Evolutionary conservation across 2,888 invertebrate genomes (phyloP).

Genomic region (Pachliopta kotzebuea): DNA sequence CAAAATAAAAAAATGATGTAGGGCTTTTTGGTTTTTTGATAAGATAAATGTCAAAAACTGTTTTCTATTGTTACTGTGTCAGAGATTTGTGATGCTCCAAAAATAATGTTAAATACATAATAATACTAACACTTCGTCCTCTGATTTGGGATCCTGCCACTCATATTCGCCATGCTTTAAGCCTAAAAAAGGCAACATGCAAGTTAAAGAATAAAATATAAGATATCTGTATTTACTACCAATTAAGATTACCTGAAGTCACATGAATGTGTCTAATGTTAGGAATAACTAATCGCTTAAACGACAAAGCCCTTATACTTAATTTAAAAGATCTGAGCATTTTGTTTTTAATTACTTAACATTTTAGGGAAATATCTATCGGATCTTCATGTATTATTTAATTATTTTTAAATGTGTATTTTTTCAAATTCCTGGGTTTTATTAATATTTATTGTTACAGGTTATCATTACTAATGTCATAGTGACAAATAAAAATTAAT

Average conservation of each 20-base stretch:
- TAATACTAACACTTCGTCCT: constrained; percentile 91
- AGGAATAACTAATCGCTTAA: constrained; percentile 31
- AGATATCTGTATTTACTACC: neutral
- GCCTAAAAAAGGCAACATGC: constrained; percentile 53
- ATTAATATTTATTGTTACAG: constrained; percentile 21
- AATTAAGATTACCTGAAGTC: constrained; percentile 47
- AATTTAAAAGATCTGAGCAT: constrained; percentile 43
- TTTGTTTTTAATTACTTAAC: constrained; percentile 36
- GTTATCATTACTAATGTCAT: constrained; percentile 6
- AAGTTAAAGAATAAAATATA: constrained; percentile 26
- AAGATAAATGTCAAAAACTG: neutral
- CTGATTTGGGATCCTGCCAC: constrained; percentile 94
- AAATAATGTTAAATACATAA: neutral
- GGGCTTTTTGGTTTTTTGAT: too few relatives aligned
- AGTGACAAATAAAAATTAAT: neutral
- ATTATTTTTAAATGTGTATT: too few relatives aligned
- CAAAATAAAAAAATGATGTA: too few relatives aligned
- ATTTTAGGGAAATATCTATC: constrained; percentile 26
- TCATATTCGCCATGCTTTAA: constrained; percentile 91
- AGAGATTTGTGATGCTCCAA: neutral
- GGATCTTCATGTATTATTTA: constrained; percentile 34
- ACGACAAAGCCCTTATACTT: constrained; percentile 32
- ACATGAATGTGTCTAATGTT: constrained; percentile 47
- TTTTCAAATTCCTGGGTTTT: neutral
- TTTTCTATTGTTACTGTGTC: neutral